These are phyloP conservation scores for Drosophila lini DNA, from an alignment of 1,140 invertebrate genomes.

Conservation along the genomic window DNA sequence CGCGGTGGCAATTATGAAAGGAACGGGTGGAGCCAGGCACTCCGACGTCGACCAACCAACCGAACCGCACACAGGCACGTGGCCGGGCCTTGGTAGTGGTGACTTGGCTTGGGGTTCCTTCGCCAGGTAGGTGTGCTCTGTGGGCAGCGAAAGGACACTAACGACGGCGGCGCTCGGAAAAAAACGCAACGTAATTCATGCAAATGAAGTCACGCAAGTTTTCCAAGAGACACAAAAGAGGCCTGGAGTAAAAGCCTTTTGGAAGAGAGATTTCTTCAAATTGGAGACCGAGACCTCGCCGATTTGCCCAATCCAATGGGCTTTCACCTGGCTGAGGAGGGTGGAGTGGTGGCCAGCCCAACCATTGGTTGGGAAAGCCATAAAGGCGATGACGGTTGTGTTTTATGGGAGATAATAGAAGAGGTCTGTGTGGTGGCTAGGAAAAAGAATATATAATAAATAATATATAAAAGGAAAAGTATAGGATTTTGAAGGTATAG, in stretches of 20 bases:
- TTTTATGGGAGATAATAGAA: slow-evolving; percentile 11
- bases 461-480: too few species aligned
- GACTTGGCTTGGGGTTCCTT: slow-evolving; percentile 8
- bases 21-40: slow-evolving; percentile 49
- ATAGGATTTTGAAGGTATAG: background rate
- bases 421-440: background rate
- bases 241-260: slow-evolving; percentile 4
- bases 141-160: slow-evolving; percentile 65
- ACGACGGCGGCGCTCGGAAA: slow-evolving; percentile 38
- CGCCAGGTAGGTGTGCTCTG: slow-evolving; percentile 12
- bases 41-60: slow-evolving; percentile 33
- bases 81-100: slow-evolving; percentile 25
- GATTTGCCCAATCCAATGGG: slow-evolving; percentile 58
- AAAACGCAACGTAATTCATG: slow-evolving; percentile 78
- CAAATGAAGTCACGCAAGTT: slow-evolving; percentile 83
- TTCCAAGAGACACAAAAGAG: slow-evolving; percentile 23
- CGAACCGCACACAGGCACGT: slow-evolving; percentile 54
- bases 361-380: slow-evolving; percentile 7
- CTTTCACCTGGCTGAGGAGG: slow-evolving; percentile 24
- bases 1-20: slow-evolving; percentile 59
- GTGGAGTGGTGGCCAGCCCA: background rate
- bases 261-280: slow-evolving; percentile 3
- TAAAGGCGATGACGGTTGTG: slow-evolving; percentile 13
- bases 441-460: background rate
- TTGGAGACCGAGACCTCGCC: slow-evolving; percentile 5